These are phyloP conservation scores for Holacanthus passer DNA, from an alignment of 2,113 vertebrate species.

Conservation along the genomic window DNA sequence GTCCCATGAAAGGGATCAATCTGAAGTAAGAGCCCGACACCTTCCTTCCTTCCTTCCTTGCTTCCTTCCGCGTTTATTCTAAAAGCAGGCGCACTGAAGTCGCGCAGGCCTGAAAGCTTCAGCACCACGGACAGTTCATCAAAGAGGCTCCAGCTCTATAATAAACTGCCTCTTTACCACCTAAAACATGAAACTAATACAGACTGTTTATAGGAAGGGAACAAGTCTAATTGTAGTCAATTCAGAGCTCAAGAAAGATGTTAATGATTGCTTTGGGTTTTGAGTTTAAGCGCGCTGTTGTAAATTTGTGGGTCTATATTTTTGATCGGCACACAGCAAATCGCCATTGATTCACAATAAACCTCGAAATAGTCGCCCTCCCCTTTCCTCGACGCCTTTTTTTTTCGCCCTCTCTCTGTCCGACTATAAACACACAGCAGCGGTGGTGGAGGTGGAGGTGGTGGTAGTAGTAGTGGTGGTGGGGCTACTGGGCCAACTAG, in stretches of 20 bases:
- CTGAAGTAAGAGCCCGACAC: background rate
- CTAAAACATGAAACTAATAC: background rate
- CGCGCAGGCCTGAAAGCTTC: slow-evolving; percentile 42
- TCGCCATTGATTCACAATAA: slow-evolving; percentile 70
- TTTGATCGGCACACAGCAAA: slow-evolving; percentile 64
- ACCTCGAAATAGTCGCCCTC: slow-evolving; percentile 54
- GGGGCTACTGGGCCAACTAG: slow-evolving; percentile 65
- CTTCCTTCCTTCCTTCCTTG: too few relatives aligned
- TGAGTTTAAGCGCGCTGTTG: slow-evolving; percentile 28
- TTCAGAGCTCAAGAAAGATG: background rate
- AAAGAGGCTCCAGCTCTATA: background rate
- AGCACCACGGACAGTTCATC: slow-evolving; percentile 76
- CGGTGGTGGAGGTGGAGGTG: background rate
- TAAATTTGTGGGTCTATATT: slow-evolving; percentile 55
- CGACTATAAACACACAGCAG: slow-evolving; percentile 32
- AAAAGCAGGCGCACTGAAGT: slow-evolving; percentile 10
- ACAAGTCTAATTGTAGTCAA: background rate
- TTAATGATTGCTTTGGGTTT: slow-evolving; percentile 9
- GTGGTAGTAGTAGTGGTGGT: slow-evolving; percentile 9
- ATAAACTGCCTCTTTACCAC: background rate
- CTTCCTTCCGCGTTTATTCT: too few relatives aligned
- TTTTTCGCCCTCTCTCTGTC: background rate
- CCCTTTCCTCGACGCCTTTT: background rate
- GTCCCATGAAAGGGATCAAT: slow-evolving; percentile 26
- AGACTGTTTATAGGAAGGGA: background rate